Evolutionary conservation across 2,113 vertebrate genomes (phyloP).

Genomic region (Aythya baeri): DNA sequence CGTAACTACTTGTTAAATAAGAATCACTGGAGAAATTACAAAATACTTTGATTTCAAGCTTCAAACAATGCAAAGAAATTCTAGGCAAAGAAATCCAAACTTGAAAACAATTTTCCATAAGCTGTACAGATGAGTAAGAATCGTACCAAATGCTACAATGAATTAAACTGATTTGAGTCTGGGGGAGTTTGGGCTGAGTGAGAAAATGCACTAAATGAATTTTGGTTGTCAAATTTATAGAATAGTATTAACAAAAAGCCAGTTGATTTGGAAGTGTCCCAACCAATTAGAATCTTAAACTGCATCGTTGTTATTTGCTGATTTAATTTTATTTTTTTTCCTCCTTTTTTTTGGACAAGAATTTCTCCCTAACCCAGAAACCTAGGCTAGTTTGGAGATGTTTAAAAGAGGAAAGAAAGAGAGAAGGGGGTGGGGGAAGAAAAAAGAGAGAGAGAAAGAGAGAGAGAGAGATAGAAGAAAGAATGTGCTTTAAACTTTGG

Average conservation of each 20-base stretch:
- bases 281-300: neutral
- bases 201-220: slow-evolving; percentile 16
- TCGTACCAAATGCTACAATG: neutral
- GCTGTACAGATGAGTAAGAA: neutral
- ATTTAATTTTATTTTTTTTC: neutral
- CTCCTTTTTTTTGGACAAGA: neutral
- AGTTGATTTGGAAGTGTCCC: slow-evolving; percentile 8
- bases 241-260: neutral
- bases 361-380: neutral
- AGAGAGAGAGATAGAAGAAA: neutral
- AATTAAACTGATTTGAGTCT: neutral
- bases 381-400: neutral
- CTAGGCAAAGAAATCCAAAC: slow-evolving; percentile 17
- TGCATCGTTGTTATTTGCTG: neutral
- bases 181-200: neutral
- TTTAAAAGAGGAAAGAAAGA: neutral
- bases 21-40: slow-evolving; percentile 20
- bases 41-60: slow-evolving; percentile 17
- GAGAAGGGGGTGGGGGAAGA: neutral
- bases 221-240: slow-evolving; percentile 23
- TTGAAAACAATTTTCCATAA: slow-evolving; percentile 25
- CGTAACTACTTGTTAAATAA: slow-evolving; percentile 8
- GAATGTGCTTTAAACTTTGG: neutral
- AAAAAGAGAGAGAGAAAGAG: neutral
- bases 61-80: slow-evolving; percentile 34